Percentiles rank a stretch among this genome's conserved stretches.
Conservation (phyloP, 2,797 vertebrate genomes). For the Bradypodion ventrale region DNA sequence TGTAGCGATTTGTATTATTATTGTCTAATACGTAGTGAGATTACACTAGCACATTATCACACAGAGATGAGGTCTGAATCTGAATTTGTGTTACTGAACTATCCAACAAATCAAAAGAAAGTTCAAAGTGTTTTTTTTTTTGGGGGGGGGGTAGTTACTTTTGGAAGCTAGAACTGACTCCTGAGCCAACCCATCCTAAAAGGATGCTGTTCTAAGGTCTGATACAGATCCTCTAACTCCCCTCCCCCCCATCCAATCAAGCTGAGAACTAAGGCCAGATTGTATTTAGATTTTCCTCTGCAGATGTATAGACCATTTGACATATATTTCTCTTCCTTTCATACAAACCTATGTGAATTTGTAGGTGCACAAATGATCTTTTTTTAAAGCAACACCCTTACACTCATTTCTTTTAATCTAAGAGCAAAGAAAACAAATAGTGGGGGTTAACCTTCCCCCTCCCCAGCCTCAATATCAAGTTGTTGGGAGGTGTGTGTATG, state of each 20-base stretch:
- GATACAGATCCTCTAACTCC: too few species aligned
- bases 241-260: not conserved
- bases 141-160: too few species aligned
- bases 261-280: fast-evolving
- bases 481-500: not conserved
- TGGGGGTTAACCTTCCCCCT: not conserved
- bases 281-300: not conserved
- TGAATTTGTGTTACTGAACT: fast-evolving
- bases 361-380: not conserved
- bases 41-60: not conserved
- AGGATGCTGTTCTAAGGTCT: too few species aligned
- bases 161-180: too few species aligned
- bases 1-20: not conserved
- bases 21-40: fast-evolving
- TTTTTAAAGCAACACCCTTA: not conserved
- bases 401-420: not conserved
- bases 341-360: not conserved
- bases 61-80: not conserved
- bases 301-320: fast-evolving
- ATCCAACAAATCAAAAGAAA: fast-evolving
- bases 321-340: not conserved
- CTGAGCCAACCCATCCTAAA: too few species aligned
- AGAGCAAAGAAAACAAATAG: not conserved
- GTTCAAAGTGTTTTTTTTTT: not conserved
- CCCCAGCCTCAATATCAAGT: not conserved